Base-by-base conservation (phyloP, 1,140 invertebrate genomes). In the Lucilia sericata region DNA sequence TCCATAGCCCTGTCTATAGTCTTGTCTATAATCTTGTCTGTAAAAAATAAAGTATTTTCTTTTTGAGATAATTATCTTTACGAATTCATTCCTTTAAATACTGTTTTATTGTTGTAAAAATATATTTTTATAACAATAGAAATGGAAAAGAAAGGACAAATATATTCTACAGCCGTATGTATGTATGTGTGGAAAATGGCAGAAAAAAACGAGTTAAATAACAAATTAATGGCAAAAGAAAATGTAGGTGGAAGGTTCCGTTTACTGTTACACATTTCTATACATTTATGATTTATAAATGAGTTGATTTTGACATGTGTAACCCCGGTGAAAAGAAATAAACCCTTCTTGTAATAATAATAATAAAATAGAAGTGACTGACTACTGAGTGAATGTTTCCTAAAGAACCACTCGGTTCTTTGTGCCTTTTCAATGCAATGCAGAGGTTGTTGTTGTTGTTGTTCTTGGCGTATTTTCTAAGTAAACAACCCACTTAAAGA, bases 401-500 rank as follows among this genome's bases (percentile, higher is more conserved):
- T n/a, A 14, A 65, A 65, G 60, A 19, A 65, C 60, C n/a, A 14
- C 17, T 17, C 25, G 25, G 25, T 65, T 65, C n/a, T 65, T 19
- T 19, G n/a, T 65, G 60, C 60, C 7, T n/a, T 65, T 65, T 65
- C 5, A 65, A n/a, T 65, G n/a, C 17, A 30, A 30, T n/a, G n/a
- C 7, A n/a, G n/a, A n/a, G 8, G 0, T 19, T 65, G 13, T 65
- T 30, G 25, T 65, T 65, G 14, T 19, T 65, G 7, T 65, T n/a
- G n/a, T n/a, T n/a, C n/a, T n/a, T n/a, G n/a, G n/a, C n/a, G n/a
- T n/a, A n/a, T 65, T 30, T 30, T 30, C 25, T 65, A 65, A 65
- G 17, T 65, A 65, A 65, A 65, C 60, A 65, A 65, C 60, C 60
- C n/a, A 65, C 60, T 65, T n/a, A 65, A n/a, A n/a, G n/a, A 19